Evolutionary conservation across 2,797 vertebrate genomes (phyloP).

Genomic region (Stomatorhinus walkeri): DNA sequence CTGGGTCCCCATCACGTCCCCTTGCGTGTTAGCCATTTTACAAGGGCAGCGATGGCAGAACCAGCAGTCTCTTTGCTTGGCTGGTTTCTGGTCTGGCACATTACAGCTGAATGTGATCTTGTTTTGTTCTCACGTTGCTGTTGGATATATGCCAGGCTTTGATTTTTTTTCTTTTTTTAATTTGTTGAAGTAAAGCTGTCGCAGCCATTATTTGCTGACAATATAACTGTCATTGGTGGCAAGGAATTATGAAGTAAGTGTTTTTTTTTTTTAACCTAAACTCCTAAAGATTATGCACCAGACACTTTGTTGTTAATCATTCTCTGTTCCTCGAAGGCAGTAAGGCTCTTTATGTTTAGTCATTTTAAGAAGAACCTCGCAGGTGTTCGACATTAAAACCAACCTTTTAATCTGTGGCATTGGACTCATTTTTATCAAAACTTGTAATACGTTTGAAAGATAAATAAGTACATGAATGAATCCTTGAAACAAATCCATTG

Average conservation of each 20-base stretch:
- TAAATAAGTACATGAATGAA: not conserved
- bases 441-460: not conserved
- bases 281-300: not conserved
- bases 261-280: not conserved
- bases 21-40: not conserved
- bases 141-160: constrained; percentile 2
- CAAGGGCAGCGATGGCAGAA: not conserved
- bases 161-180: constrained; percentile 10
- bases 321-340: not conserved
- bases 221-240: not conserved
- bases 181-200: not conserved
- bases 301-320: not conserved
- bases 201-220: not conserved
- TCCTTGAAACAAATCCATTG: not conserved
- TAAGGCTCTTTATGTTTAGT: not conserved
- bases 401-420: not conserved
- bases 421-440: not conserved
- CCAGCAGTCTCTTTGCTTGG: not conserved
- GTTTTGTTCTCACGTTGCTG: not conserved
- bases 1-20: not conserved
- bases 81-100: not conserved
- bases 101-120: not conserved
- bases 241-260: not conserved
- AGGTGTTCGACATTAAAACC: not conserved
- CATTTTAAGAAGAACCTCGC: not conserved